A percentile compares a stretch with the other conserved stretches of the same genome.
Evolutionary conservation across 2,113 vertebrate species (phyloP).

Genomic region (Mystacornis crossleyi): DNA sequence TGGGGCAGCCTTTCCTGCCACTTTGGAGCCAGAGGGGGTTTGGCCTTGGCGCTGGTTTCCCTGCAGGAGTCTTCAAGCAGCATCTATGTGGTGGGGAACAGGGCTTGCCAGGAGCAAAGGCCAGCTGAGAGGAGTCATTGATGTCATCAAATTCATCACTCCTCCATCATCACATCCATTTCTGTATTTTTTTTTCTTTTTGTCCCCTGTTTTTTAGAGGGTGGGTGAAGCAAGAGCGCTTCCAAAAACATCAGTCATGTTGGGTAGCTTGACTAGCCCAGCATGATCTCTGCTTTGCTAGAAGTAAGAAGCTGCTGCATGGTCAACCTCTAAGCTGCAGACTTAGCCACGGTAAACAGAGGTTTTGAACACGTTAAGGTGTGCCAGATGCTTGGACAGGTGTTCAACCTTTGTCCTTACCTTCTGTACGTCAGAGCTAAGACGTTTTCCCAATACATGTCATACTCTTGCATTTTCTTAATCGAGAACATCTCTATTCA

Average conservation of each 20-base stretch:
- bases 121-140: neutral
- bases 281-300: neutral
- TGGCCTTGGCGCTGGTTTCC: fast-evolving
- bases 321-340: neutral
- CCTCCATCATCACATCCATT: neutral
- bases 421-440: neutral
- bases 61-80: neutral
- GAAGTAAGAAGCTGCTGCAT: neutral
- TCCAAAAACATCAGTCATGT: neutral
- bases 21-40: fast-evolving
- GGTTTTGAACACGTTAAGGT: neutral
- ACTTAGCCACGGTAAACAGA: neutral
- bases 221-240: fast-evolving
- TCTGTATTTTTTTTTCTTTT: neutral
- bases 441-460: neutral
- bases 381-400: neutral
- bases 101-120: neutral
- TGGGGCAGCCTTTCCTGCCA: fast-evolving
- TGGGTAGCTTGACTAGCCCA: neutral
- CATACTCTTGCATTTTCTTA: neutral
- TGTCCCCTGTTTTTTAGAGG: neutral
- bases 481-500: neutral
- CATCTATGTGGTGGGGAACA: neutral
- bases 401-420: neutral
- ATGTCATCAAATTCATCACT: fast-evolving